Evolutionary conservation across 2,888 invertebrate species (phyloP).

Genomic region (Drosophila cognata): DNA sequence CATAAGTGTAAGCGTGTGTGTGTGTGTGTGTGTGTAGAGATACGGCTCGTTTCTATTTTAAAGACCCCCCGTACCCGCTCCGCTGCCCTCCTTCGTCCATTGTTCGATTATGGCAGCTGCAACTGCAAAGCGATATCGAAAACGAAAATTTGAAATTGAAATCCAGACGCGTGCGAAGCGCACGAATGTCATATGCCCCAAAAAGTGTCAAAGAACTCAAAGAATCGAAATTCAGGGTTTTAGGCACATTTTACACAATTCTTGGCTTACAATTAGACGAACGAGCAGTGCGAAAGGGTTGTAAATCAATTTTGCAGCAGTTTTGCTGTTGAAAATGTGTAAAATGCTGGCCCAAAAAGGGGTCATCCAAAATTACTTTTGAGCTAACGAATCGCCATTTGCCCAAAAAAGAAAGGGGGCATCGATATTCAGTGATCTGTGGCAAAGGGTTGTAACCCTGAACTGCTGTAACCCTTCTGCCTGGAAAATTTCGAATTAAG

Average conservation of each 20-base stretch:
- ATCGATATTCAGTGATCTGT: constrained; percentile 47
- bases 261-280: constrained; percentile 20
- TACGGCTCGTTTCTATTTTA: constrained; percentile 45
- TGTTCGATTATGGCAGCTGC: constrained; percentile 50
- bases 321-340: constrained; percentile 61
- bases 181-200: constrained; percentile 70
- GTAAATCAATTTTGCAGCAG: constrained; percentile 46
- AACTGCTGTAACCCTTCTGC: constrained; percentile 33
- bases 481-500: constrained; percentile 74
- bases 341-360: constrained; percentile 58
- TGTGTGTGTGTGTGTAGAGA: constrained; percentile 10
- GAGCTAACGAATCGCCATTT: constrained; percentile 2
- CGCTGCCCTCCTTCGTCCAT: neutral
- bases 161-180: constrained; percentile 78
- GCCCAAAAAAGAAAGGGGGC: constrained; percentile 25
- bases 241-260: neutral
- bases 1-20: neutral
- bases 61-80: constrained; percentile 19
- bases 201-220: constrained; percentile 23
- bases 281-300: constrained; percentile 45
- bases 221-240: neutral
- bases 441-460: constrained; percentile 33
- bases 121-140: constrained; percentile 17
- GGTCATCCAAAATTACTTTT: constrained; percentile 25
- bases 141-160: constrained; percentile 56